These are phyloP conservation scores for Emydoidea blandingii DNA, from an alignment of 2,797 vertebrate species.

Conservation along the genomic window DNA sequence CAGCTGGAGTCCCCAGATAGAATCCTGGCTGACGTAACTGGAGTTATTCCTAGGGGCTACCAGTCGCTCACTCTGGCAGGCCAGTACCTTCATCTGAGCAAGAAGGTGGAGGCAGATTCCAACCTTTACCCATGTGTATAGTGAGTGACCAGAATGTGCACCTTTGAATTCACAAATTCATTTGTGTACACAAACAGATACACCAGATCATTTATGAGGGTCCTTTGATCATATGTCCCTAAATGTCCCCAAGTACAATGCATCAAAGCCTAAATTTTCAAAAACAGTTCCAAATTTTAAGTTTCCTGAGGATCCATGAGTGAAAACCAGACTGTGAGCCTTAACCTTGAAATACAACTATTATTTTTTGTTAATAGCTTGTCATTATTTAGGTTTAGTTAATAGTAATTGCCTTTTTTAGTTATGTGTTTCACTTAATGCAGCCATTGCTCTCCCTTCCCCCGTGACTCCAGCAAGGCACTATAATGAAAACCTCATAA, in stretches of 20 bases:
- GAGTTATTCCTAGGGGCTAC: background rate
- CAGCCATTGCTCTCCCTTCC: background rate
- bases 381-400: background rate
- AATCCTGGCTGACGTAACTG: background rate
- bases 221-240: background rate
- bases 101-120: background rate
- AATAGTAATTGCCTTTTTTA: background rate
- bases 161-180: background rate
- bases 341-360: background rate
- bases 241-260: background rate
- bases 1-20: background rate
- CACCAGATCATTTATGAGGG: background rate
- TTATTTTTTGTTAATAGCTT: background rate
- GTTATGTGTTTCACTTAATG: background rate
- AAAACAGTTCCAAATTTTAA: background rate
- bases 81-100: background rate
- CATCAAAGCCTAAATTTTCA: background rate
- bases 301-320: background rate
- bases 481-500: background rate
- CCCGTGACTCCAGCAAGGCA: background rate
- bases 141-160: background rate
- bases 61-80: background rate
- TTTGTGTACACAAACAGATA: fast-evolving
- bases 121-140: fast-evolving
- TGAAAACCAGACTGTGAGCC: background rate